Evolutionary conservation across 2,797 vertebrate genomes (phyloP).

Genomic region (Carcharodon carcharias): DNA sequence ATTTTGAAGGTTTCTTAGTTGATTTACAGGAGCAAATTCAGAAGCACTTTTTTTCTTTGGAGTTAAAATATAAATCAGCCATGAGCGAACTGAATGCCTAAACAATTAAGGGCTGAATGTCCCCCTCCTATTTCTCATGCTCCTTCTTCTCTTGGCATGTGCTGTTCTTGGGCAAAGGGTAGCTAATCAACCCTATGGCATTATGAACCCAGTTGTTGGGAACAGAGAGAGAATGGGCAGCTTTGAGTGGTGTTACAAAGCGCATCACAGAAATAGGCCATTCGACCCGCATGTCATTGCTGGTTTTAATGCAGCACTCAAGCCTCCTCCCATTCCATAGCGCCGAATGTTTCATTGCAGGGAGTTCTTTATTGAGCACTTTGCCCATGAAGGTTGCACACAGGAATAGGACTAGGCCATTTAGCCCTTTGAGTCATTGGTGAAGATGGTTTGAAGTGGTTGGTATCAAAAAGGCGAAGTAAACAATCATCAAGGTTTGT

Average conservation of each 20-base stretch:
- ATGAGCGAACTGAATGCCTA: neutral
- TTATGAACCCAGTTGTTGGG: neutral
- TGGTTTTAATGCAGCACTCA: neutral
- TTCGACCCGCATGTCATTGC: neutral
- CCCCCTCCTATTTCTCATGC: neutral
- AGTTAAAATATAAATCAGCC: neutral
- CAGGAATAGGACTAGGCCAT: neutral
- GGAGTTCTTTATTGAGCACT: neutral
- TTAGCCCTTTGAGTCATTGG: neutral
- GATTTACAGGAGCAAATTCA: neutral
- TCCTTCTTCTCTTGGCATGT: neutral
- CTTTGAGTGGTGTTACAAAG: neutral
- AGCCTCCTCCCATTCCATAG: neutral
- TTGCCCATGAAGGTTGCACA: neutral
- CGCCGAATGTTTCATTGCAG: neutral
- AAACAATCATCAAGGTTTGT: neutral
- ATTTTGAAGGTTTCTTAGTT: neutral
- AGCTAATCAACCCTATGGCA: neutral
- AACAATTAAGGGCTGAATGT: neutral
- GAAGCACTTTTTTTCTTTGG: neutral
- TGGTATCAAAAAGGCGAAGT: neutral
- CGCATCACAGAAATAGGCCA: neutral
- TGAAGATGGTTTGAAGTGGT: neutral
- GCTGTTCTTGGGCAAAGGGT: neutral
- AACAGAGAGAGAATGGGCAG: neutral